phyloP scores from a whole-genome alignment of 1,140 invertebrate genomes.

The Chironomus tepperi region DNA sequence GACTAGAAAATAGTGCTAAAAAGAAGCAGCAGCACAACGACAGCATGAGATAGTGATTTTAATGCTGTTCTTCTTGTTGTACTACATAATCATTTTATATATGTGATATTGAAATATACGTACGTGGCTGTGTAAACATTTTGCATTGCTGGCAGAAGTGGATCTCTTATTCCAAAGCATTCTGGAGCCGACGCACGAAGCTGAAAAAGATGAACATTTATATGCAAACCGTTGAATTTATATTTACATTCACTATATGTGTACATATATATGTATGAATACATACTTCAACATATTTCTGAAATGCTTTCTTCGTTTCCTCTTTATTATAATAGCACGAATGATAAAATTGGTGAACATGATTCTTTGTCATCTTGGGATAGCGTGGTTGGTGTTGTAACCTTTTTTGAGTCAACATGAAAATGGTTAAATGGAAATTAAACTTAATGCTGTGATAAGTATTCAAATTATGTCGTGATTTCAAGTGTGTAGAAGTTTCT shows the following conservation, averaged over 20 bases:
- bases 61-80: too few relatives aligned
- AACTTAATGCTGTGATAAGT: too few relatives aligned
- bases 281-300: slow-evolving; percentile 21
- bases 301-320: slow-evolving; percentile 24
- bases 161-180: slow-evolving; percentile 25
- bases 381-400: slow-evolving; percentile 22
- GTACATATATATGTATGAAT: too few relatives aligned
- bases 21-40: background rate
- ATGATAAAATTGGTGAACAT: slow-evolving; percentile 26
- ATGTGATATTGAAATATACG: background rate
- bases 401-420: slow-evolving; percentile 16
- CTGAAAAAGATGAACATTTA: slow-evolving; percentile 1
- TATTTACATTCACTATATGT: background rate
- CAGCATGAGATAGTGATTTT: too few relatives aligned
- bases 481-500: too few relatives aligned
- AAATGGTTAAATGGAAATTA: too few relatives aligned
- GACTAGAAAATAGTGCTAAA: background rate
- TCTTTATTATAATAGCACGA: slow-evolving; percentile 24
- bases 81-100: background rate
- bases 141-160: slow-evolving; percentile 22
- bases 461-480: too few relatives aligned
- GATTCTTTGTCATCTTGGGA: slow-evolving; percentile 25
- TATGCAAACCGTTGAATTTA: background rate
- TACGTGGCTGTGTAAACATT: slow-evolving; percentile 25
- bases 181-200: slow-evolving; percentile 23